Percentiles rank a stretch among this genome's conserved stretches.
These are phyloP conservation scores for Drosophila lacicola DNA, from an alignment of 2,888 invertebrate species.

Conservation along the genomic window DNA sequence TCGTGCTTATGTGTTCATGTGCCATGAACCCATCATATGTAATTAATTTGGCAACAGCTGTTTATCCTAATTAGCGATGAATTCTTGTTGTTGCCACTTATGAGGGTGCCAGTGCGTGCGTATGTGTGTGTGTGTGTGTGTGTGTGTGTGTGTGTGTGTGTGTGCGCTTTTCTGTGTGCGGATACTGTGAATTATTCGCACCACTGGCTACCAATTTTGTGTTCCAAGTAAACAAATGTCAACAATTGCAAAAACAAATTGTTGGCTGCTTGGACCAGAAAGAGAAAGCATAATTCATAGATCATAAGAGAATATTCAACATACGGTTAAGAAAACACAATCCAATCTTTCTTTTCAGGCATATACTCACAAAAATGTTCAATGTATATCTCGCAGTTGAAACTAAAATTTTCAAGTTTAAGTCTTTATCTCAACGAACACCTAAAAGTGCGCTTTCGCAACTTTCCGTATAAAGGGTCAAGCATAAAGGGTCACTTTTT, in stretches of 20 bases:
- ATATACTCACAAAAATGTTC: too few relatives aligned
- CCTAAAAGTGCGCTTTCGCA: not conserved
- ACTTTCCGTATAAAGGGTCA: not conserved
- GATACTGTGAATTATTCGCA: slow-evolving; percentile 28
- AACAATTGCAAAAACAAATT: slow-evolving; percentile 35
- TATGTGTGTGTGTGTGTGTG: not conserved
- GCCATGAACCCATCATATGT: slow-evolving; percentile 66
- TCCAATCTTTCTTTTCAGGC: too few relatives aligned
- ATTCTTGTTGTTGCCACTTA: slow-evolving; percentile 34
- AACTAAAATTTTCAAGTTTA: not conserved
- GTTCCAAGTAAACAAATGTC: slow-evolving; percentile 43
- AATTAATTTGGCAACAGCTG: slow-evolving; percentile 80
- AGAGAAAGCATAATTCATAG: too few relatives aligned
- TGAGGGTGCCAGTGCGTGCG: not conserved
- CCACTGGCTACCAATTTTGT: slow-evolving; percentile 23
- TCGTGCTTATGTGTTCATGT: slow-evolving; percentile 49
- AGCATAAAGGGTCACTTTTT: not conserved
- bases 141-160: not conserved
- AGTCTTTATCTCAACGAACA: not conserved
- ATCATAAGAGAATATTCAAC: too few relatives aligned
- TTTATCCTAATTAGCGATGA: slow-evolving; percentile 75
- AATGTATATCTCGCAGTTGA: not conserved
- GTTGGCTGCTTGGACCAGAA: not conserved
- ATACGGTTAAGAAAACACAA: too few relatives aligned
- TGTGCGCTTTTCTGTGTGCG: slow-evolving; percentile 3